Base-by-base conservation (phyloP, 2,888 invertebrate genomes). In the Kryphioiulus occultus region DNA sequence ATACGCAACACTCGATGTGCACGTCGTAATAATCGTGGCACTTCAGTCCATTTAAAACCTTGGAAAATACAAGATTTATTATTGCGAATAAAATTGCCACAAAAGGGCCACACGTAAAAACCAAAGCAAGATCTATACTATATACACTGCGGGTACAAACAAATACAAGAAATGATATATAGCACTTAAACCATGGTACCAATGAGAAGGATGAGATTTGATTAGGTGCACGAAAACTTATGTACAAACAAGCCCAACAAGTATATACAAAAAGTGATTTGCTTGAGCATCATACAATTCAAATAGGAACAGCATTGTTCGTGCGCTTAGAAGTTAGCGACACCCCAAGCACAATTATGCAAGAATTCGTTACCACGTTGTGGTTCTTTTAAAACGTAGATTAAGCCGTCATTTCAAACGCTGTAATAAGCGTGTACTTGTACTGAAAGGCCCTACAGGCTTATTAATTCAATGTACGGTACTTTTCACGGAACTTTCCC, bases 31-130 rank as follows among this genome's bases (percentile, higher is more conserved):
- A 59, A 59, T n/a, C 59, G 59, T 59, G 59, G 59, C 59, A 59
- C 22, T 22, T 59, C 22, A 22, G 22, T 59, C 22, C 59, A n/a
- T 22, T 59, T 59, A n/a, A 59, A 59, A 59, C 59, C 22, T 59
- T 59, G n/a, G 59, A 59, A 59, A 59, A 59, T 59, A 59, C 59
- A 59, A 59, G 22, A 22, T 59, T 59, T 59, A 59, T 59, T 59
- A 10, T 59, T 22, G 59, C 59, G 22, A 59, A 59, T 59, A 59
- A 22, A 59, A 59, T 59, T 59, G 22, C 59, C 59, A 59, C 59
- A 59, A 59, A 59, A 59, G n/a, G 59, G 17, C 9, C 59, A 59
- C 59, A 22, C n/a, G 59, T 59, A 59, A 59, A 59, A 59, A 22
- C 59, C 59, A 59, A 59, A n/a, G 5, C n/a, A 59, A 59, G 22